A percentile compares a stretch with the other conserved stretches of the same genome.
phyloP scores from a whole-genome alignment of 2,888 invertebrate species.

The Acheta domesticus region DNA sequence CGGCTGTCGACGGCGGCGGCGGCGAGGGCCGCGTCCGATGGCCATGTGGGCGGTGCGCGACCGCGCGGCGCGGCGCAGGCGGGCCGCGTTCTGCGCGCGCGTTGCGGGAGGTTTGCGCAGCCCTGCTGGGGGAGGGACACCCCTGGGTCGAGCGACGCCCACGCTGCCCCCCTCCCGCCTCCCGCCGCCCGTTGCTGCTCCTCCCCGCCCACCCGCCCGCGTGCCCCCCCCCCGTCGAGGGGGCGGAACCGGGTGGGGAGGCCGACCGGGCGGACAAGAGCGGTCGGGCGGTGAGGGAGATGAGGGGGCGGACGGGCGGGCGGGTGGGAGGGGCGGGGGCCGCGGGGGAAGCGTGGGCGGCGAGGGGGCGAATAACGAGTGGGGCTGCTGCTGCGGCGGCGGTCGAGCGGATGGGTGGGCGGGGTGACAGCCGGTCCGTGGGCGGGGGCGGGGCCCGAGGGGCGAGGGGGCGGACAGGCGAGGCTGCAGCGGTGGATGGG shows the following conservation, averaged over 20 bases:
- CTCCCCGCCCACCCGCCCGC: background rate
- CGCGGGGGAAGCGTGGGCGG: background rate
- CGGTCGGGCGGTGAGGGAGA: background rate
- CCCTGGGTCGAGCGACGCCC: conserved; percentile 6
- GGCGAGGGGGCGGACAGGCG: too few species aligned
- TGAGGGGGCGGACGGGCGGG: background rate
- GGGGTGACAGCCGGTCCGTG: too few species aligned
- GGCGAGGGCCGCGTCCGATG: background rate
- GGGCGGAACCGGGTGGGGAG: background rate
- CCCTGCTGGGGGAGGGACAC: background rate
- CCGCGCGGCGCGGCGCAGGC: too few species aligned
- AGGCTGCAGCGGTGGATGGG: too few species aligned
- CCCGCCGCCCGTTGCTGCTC: background rate
- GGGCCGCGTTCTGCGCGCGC: too few species aligned
- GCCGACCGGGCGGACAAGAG: background rate
- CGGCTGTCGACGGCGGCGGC: conserved; percentile 40
- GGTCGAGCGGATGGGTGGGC: too few species aligned
- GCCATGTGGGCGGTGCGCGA: too few species aligned
- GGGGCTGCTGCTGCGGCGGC: too few species aligned
- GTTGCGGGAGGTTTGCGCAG: too few species aligned
- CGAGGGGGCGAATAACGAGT: too few species aligned
- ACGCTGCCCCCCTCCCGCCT: background rate
- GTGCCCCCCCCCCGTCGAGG: background rate
- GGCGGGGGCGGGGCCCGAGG: too few species aligned
- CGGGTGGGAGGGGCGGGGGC: conserved; percentile 25